Conservation (phyloP, 2,797 vertebrate species). For the Oreonectes daqikongensis region DNA sequence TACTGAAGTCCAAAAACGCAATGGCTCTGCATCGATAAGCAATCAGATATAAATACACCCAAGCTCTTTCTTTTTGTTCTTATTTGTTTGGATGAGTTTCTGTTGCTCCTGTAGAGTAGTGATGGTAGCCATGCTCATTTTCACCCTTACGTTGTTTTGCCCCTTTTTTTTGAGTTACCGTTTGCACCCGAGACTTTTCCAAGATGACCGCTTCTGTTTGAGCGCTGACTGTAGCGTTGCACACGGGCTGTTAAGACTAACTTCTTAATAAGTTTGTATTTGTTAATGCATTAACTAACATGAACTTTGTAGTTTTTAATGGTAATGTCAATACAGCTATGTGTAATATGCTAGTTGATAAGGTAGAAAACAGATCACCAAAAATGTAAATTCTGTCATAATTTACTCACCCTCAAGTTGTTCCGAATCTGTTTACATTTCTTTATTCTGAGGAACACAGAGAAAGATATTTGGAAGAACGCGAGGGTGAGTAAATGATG, state of each 20-base stretch:
- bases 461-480: too few species aligned
- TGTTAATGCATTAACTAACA: too few species aligned
- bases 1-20: slow-evolving; percentile 77
- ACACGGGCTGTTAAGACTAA: not conserved
- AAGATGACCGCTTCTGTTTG: slow-evolving; percentile 40
- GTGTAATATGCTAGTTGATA: too few species aligned
- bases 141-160: slow-evolving; percentile 80
- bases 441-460: too few species aligned
- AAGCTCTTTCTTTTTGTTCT: slow-evolving; percentile 76
- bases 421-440: too few species aligned
- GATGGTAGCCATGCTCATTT: slow-evolving; percentile 80
- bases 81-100: slow-evolving; percentile 65
- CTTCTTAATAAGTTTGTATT: not conserved
- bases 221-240: not conserved
- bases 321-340: too few species aligned
- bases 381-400: too few species aligned
- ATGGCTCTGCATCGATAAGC: slow-evolving; percentile 80
- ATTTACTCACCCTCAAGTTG: too few species aligned
- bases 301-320: too few species aligned
- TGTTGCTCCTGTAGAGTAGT: slow-evolving; percentile 68
- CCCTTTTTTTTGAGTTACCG: slow-evolving; percentile 69
- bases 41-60: slow-evolving; percentile 78
- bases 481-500: too few species aligned
- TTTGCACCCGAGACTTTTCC: slow-evolving; percentile 82
- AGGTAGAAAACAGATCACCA: too few species aligned